Base-by-base conservation (phyloP, 1,140 invertebrate species). In the Caenorhabditis remanei region DNA sequence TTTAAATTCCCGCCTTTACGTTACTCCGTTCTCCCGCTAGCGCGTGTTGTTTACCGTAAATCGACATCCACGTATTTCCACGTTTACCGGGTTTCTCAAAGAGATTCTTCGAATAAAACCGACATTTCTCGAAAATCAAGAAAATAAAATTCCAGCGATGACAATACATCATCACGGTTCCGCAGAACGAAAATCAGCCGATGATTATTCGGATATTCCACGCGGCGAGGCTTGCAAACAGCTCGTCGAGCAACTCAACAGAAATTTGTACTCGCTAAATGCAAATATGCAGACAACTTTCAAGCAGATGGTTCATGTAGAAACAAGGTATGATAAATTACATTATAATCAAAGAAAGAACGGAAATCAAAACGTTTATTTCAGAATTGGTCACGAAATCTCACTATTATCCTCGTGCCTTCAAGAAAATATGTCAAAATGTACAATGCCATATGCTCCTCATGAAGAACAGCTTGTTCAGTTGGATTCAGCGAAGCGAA, bases 171-270 rank as follows among this genome's bases (percentile, higher is more conserved):
- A 75, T 75, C 67, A 75, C n/a, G 67, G 67, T 16, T 75, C 67
- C 7, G 67, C 43, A 7, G 67, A 75, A 75, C 67, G 67, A 21
- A 75, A 75, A 46, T 75, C 67, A 19, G 19, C 46, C 6, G 67
- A 79, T 21, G 71, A 79, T 32, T 79, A 79, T n/a, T 79, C 71
- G 46, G 71, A 79, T 79, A 79, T 79, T 50, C 71, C 71, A 50
- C 71, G 71, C 19, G 71, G 71, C 16, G 71, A 79, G 13, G 71
- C 71, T 4, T 79, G 71, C n/a, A 79, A 79, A 21, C 46, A 79
- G 71, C 71, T 79, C 24, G 71, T 79, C 46, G 71, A 79, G 9
- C 71, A 79, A 14, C 43, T 79, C 19, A 79, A 79, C 46, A n/a
- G 71, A 24, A 79, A 50, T 50, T 24, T 79, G 7, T 79, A 50